phyloP scores from a whole-genome alignment of 2,888 invertebrate species.

The Oeneis ivallda region DNA sequence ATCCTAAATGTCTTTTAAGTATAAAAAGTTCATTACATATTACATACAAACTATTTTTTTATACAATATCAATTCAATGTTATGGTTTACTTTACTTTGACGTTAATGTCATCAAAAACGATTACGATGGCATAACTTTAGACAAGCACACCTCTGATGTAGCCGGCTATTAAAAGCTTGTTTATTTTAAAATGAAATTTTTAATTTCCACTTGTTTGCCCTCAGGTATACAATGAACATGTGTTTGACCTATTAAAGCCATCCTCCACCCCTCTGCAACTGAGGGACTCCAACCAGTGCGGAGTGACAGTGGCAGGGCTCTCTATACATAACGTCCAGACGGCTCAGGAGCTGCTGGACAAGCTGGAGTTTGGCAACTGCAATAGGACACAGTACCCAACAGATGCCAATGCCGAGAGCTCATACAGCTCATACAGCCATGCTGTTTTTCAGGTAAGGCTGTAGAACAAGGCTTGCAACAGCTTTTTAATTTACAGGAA shows the following conservation, averaged over 20 bases:
- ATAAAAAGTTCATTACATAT: no score
- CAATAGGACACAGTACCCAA: slow-evolving; percentile 95
- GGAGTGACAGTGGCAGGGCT: slow-evolving; percentile 92
- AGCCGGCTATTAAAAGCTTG: no score
- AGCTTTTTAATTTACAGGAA: no score
- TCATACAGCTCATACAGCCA: slow-evolving; percentile 97
- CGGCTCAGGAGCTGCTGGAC: slow-evolving; percentile 87
- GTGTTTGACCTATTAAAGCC: slow-evolving; percentile 91
- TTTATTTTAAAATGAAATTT: no score
- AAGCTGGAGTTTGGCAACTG: slow-evolving; percentile 91
- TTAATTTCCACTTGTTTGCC: background rate
- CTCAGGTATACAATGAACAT: slow-evolving; percentile 94
- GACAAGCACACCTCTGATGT: no score
- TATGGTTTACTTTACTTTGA: no score
- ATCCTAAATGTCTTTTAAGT: no score
- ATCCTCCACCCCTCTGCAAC: slow-evolving; percentile 86
- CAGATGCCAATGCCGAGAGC: slow-evolving; percentile 96
- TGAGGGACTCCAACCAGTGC: slow-evolving; percentile 89
- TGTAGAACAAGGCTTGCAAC: no score
- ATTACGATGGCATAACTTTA: no score
- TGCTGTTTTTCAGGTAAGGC: slow-evolving; percentile 97
- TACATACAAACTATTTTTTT: no score
- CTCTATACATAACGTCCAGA: slow-evolving; percentile 86
- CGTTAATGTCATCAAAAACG: no score
- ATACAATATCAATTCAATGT: no score